Evolutionary conservation across 2,113 vertebrate genomes (phyloP).

Genomic region (Clarias batrachus): DNA sequence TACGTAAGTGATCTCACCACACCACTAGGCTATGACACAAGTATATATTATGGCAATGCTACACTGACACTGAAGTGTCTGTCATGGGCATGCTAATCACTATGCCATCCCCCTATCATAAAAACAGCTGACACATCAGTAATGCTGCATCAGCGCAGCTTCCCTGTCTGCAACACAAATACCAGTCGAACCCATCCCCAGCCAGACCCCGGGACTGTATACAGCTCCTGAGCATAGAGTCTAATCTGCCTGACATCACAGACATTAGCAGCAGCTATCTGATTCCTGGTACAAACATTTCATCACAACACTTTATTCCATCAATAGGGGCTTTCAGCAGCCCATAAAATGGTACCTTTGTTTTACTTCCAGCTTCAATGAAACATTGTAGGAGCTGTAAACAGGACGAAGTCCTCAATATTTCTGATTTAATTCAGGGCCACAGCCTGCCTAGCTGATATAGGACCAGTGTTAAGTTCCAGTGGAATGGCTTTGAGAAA

Average conservation of each 20-base stretch:
- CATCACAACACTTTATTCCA: slow-evolving; percentile 39
- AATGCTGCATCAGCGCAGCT: slow-evolving; percentile 32
- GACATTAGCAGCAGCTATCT: slow-evolving; percentile 49
- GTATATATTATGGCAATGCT: not conserved
- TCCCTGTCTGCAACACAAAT: slow-evolving; percentile 48
- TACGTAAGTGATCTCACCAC: not conserved
- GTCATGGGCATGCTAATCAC: slow-evolving; percentile 34
- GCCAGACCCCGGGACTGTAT: slow-evolving; percentile 41
- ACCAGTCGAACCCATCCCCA: slow-evolving; percentile 41
- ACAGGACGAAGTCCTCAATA: slow-evolving; percentile 31
- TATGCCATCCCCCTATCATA: slow-evolving; percentile 24
- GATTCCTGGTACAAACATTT: slow-evolving; percentile 54
- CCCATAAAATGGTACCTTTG: slow-evolving; percentile 46
- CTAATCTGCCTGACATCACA: slow-evolving; percentile 51
- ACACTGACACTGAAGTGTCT: slow-evolving; percentile 17
- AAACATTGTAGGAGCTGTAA: slow-evolving; percentile 48
- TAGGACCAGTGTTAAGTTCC: slow-evolving; percentile 22
- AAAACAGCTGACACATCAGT: slow-evolving; percentile 56
- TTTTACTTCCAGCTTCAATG: slow-evolving; percentile 43
- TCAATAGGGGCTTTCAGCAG: slow-evolving; percentile 52
- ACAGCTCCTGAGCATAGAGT: slow-evolving; percentile 26
- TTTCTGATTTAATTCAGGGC: slow-evolving; percentile 31
- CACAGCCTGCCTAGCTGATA: slow-evolving; percentile 7
- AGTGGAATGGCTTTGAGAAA: slow-evolving; percentile 27
- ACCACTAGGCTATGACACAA: not conserved